Evolutionary conservation across 2,888 invertebrate genomes (phyloP), one percentile per base, ranked within the genome.

Genomic region (Cotesia congregata): DNA sequence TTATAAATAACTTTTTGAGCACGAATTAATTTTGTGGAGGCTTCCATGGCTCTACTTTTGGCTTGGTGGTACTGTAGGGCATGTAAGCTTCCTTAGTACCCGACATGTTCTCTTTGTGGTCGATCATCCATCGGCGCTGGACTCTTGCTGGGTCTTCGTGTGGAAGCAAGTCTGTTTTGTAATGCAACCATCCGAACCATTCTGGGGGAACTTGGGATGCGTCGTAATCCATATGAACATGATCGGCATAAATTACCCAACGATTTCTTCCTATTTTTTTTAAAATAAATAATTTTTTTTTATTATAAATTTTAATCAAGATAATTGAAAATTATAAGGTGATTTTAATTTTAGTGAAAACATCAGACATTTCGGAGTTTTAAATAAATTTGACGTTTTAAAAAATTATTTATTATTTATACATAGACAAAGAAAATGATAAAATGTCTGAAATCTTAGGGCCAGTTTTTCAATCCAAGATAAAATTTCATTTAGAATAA

Each of bases 151-250:
- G 92, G 90, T 96, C 95, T 92, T 93, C 83, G 74, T 91, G 90
- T 1, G 96, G 96, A 0, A 92, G 90, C 15, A 93, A 90, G 88
- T 96, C 95, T 0, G 94, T 93, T 90, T 98, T 98, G 90, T 99
- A 97, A 90, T 98, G 98, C 86, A 99, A 91, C 99, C 99, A 99
- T 15, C 98, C 96, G 86, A 90, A 98, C 99, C 99, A 99, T 89
- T 99, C 98, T 39, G 98, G 93, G 1, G 98, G 95, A 6, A 99
- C 94, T 93, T 98, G 96, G 78, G 95, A 93, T 1, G 92, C 95
- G 90, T 96, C 95, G 90, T 94, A 94, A 84, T 97, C 93, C 88
- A 95, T 90, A 88, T 95, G 92, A 76, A 94, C 93, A 78, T 93
- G 92, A 0, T 95, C 94, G 0, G 94, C 91, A 87, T 96, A 99